A percentile compares a stretch with the other conserved stretches of the same genome.
These are phyloP conservation scores for Serinus canaria DNA, from an alignment of 2,113 vertebrate genomes.

Conservation along the genomic window DNA sequence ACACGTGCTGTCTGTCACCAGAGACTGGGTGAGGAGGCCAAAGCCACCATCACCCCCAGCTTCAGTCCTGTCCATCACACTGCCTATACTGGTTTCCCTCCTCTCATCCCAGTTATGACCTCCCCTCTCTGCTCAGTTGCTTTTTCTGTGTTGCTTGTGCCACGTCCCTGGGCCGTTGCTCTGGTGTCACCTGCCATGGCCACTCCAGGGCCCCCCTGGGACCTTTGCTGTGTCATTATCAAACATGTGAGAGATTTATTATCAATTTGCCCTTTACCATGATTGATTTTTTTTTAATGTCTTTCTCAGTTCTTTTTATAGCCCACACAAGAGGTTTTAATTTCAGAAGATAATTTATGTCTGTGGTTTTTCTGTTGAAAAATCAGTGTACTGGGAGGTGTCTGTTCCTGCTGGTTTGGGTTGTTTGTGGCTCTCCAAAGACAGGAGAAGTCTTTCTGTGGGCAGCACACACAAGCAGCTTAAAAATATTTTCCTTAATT, in stretches of 20 bases:
- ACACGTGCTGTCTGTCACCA: not conserved
- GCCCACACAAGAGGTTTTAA: not conserved
- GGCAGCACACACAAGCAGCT: not conserved
- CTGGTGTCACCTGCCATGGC: slow-evolving; percentile 2
- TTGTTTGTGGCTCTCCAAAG: not conserved
- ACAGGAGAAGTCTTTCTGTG: not conserved
- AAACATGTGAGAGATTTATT: not conserved
- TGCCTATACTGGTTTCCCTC: not conserved
- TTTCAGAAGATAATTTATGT: not conserved
- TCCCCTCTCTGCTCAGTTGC: not conserved
- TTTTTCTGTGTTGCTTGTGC: slow-evolving; percentile 36
- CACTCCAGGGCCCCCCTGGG: not conserved
- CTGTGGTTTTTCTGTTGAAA: not conserved
- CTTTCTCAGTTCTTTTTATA: not conserved
- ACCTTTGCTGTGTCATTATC: not conserved
- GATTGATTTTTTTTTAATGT: not conserved
- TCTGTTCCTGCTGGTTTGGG: not conserved
- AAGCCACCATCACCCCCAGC: not conserved
- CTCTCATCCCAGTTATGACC: not conserved
- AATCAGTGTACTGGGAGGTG: not conserved
- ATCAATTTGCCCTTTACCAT: not conserved
- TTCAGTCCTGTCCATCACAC: not conserved
- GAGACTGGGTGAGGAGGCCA: not conserved
- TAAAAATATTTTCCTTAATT: not conserved
- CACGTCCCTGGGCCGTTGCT: not conserved